Conservation (phyloP, 2,888 invertebrate genomes). For the Maniola hyperantus region DNA sequence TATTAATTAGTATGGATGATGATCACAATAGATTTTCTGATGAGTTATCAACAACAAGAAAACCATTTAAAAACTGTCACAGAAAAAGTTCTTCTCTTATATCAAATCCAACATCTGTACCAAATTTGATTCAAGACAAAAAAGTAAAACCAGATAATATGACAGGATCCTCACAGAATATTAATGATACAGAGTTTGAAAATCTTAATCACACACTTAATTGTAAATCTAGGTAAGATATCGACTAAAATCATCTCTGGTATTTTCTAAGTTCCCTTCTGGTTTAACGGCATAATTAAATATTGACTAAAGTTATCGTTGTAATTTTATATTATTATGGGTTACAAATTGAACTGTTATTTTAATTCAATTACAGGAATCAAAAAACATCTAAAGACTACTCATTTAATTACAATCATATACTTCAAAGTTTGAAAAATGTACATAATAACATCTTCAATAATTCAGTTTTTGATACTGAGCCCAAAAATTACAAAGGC, state of each 20-base stretch:
- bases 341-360: neutral
- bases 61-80: neutral
- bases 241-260: neutral
- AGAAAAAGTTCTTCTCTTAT: neutral
- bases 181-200: constrained; percentile 5
- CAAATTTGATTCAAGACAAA: neutral
- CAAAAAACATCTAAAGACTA: constrained; percentile 1
- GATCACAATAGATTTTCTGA: neutral
- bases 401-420: constrained; percentile 10
- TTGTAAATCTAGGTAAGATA: constrained; percentile 10
- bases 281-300: neutral
- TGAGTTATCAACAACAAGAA: neutral
- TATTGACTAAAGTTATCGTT: neutral
- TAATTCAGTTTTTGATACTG: neutral
- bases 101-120: neutral
- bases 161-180: neutral
- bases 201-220: neutral
- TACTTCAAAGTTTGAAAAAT: constrained; percentile 16
- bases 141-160: neutral
- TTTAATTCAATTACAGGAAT: constrained; percentile 17
- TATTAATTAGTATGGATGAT: constrained; percentile 47
- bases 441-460: neutral
- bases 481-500: constrained; percentile 15
- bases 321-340: neutral
- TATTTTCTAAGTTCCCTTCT: no score